Evolutionary conservation across 2,888 invertebrate species (phyloP).

Genomic region (Lithophane socia): DNA sequence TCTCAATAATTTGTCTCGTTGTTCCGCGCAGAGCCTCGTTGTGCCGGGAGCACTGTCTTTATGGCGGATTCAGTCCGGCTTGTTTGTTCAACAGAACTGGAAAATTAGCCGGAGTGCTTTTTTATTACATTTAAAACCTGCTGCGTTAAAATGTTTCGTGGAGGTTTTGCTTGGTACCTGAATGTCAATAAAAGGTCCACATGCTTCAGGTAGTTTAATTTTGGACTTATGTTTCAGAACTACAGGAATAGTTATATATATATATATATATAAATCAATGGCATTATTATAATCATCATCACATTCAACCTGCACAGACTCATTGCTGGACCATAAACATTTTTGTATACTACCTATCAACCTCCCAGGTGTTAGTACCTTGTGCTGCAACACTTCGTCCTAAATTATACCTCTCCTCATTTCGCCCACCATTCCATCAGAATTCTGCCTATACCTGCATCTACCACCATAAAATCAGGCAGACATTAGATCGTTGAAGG

Average conservation of each 20-base stretch:
- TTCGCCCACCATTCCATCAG: background rate
- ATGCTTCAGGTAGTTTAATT: background rate
- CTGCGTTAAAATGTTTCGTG: slow-evolving; percentile 77
- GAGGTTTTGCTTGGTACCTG: slow-evolving; percentile 54
- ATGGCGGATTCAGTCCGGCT: slow-evolving; percentile 70
- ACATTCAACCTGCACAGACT: background rate
- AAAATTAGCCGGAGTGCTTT: slow-evolving; percentile 85
- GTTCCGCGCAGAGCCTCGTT: slow-evolving; percentile 61
- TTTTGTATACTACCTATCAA: no score
- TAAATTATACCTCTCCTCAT: background rate
- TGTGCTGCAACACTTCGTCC: background rate
- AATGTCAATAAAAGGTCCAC: slow-evolving; percentile 11
- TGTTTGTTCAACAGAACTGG: slow-evolving; percentile 71
- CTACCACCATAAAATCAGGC: background rate
- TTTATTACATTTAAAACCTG: slow-evolving; percentile 82
- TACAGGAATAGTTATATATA: background rate
- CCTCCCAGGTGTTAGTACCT: background rate
- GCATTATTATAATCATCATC: background rate
- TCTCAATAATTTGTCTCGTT: slow-evolving; percentile 75
- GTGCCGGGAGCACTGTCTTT: slow-evolving; percentile 71
- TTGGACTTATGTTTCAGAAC: no score
- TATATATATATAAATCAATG: background rate
- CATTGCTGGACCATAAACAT: background rate
- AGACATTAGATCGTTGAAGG: no score
- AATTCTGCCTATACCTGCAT: background rate